These are phyloP conservation scores for Hyles lineata DNA, from an alignment of 2,888 invertebrate genomes.

Conservation along the genomic window DNA sequence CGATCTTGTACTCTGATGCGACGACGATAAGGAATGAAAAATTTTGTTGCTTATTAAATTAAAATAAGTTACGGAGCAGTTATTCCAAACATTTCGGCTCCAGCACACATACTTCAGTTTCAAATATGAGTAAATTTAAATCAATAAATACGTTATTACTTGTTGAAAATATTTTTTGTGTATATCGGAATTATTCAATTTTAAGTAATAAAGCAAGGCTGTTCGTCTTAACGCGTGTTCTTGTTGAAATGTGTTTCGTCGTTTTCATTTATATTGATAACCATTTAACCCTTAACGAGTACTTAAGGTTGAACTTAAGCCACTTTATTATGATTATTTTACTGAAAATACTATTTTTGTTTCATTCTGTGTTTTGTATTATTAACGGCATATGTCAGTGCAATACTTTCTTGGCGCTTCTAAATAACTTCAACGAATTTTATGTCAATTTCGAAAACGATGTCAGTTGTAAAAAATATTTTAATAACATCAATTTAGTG, in stretches of 20 bases:
- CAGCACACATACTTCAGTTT: not conserved
- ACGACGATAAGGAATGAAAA: not conserved
- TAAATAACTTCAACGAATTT: not conserved
- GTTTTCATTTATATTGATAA: not conserved
- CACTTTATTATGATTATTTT: not conserved
- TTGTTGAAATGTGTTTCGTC: not conserved
- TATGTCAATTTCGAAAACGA: not conserved
- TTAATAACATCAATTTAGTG: not conserved
- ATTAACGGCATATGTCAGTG: not conserved
- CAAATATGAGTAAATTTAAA: slow-evolving; percentile 17
- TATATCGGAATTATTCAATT: slow-evolving; percentile 17
- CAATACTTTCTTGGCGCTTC: not conserved
- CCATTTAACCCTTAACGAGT: not conserved
- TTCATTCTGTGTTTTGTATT: not conserved
- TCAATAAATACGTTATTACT: not conserved
- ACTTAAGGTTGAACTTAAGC: not conserved
- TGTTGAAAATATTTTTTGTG: slow-evolving; percentile 18
- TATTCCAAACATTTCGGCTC: not conserved
- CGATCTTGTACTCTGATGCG: not conserved
- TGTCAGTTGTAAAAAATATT: not conserved
- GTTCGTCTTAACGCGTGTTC: not conserved
- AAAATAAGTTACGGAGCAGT: too few species aligned
- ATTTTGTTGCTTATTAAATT: not conserved
- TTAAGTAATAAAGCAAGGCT: not conserved
- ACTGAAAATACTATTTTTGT: too few species aligned